Evolutionary conservation across 1,140 invertebrate genomes (phyloP), one percentile per base, ranked within the genome.

Genomic region (Diachasmimorpha longicaudata): DNA sequence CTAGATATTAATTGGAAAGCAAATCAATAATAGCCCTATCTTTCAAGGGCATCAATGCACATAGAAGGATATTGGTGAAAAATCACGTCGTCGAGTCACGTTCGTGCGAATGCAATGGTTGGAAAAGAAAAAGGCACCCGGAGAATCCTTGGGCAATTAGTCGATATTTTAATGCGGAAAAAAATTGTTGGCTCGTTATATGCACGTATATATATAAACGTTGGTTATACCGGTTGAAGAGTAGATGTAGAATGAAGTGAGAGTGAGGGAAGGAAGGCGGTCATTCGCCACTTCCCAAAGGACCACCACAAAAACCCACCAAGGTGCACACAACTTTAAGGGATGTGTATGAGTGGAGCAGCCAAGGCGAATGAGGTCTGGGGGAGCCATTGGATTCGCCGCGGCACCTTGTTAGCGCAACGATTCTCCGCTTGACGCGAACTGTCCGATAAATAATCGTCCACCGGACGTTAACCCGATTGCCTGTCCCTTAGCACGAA

Each of bases 81-180:
- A 85, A 86, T 82, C 78, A 81, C 71, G 82, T 74, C 72, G 81
- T 79, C 84, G 75, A 81, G 81, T 87, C 85, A 84, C 83, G 83
- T 88, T 76, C 78, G 73, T 71, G 73, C 77, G 80, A 82, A 79
- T 83, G 81, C 11, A 79, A 74, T 76, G 74, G 77, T 77, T 78
- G 79, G 81, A 80, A 81, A 81, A 82, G 70, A 31, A 69, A 80
- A 77, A 79, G 76, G 74, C 55, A 82, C 74, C 68, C 67, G 48
- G 83, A 86, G 86, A 88, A 87, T 87, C 87, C 83, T 82, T 81
- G 83, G 82, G 84, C 87, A 89, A 89, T 89, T 89, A 89, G 88
- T 88, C 86, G 88, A 88, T 88, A 89, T 89, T 89, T 88, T 87
- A 89, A 87, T 89, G 85, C 83, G 84, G 85, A 88, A 88, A 88